phyloP scores from a whole-genome alignment of 2,888 invertebrate genomes.

The Eupithecia pulchellata region DNA sequence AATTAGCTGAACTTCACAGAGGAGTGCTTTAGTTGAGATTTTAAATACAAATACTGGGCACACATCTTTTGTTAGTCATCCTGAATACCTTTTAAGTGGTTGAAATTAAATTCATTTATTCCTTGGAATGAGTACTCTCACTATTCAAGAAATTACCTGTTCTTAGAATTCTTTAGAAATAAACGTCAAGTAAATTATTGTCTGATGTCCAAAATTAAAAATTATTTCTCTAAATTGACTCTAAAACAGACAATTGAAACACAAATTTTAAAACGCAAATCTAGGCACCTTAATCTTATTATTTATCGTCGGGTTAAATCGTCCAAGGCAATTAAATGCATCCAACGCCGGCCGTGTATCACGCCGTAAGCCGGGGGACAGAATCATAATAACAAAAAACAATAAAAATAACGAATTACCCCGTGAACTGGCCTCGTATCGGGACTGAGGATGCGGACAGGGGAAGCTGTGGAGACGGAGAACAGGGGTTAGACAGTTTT shows the following conservation, averaged over 20 bases:
- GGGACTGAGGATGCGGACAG: slow-evolving; percentile 61
- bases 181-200: too few relatives aligned
- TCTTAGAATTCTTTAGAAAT: too few relatives aligned
- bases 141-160: background rate
- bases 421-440: slow-evolving; percentile 77
- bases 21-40: background rate
- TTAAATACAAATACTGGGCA: background rate
- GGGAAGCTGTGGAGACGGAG: slow-evolving; percentile 54
- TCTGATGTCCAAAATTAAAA: background rate
- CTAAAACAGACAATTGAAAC: slow-evolving; percentile 32
- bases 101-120: background rate
- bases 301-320: slow-evolving; percentile 76
- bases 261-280: slow-evolving; percentile 35
- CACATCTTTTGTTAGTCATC: background rate
- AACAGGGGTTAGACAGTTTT: background rate
- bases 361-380: slow-evolving; percentile 80
- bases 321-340: slow-evolving; percentile 83
- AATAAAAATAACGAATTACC: slow-evolving; percentile 85
- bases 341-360: slow-evolving; percentile 79
- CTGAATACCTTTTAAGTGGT: background rate
- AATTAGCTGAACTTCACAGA: background rate
- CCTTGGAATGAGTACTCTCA: background rate
- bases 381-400: slow-evolving; percentile 85
- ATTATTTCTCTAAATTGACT: background rate
- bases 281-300: slow-evolving; percentile 80